Evolutionary conservation across 2,888 invertebrate genomes (phyloP).

Genomic region (Melanophora roralis): DNA sequence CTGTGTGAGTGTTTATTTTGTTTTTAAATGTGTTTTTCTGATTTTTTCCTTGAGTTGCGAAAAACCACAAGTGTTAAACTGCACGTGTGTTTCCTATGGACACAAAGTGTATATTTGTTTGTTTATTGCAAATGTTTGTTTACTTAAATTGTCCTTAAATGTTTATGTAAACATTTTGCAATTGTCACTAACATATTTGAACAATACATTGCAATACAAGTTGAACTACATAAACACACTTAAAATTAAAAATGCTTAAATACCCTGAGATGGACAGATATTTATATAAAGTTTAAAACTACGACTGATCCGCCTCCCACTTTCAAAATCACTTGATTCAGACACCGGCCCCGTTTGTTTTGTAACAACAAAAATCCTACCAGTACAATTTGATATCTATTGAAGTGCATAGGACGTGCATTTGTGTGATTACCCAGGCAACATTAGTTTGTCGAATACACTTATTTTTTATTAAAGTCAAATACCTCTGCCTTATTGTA

Average conservation of each 20-base stretch:
- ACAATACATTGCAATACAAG: slow-evolving; percentile 33
- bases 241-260: neutral
- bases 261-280: neutral
- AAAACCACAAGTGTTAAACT: slow-evolving; percentile 50
- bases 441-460: neutral
- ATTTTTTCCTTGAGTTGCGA: neutral
- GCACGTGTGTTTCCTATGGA: slow-evolving; percentile 32
- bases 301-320: neutral
- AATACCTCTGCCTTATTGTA: too few species aligned
- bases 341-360: neutral
- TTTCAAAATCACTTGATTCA: neutral
- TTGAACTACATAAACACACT: neutral
- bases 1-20: slow-evolving; percentile 23
- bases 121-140: slow-evolving; percentile 60
- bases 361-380: slow-evolving; percentile 8
- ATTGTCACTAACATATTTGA: slow-evolving; percentile 53
- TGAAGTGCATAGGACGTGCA: neutral
- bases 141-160: slow-evolving; percentile 60
- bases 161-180: slow-evolving; percentile 64
- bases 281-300: neutral
- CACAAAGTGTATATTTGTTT: slow-evolving; percentile 52
- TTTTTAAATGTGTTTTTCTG: neutral
- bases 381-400: slow-evolving; percentile 27
- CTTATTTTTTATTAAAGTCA: too few species aligned
- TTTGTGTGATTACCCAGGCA: neutral